Base-by-base conservation (phyloP, 2,888 invertebrate species). In the Cetonia aurata region DNA sequence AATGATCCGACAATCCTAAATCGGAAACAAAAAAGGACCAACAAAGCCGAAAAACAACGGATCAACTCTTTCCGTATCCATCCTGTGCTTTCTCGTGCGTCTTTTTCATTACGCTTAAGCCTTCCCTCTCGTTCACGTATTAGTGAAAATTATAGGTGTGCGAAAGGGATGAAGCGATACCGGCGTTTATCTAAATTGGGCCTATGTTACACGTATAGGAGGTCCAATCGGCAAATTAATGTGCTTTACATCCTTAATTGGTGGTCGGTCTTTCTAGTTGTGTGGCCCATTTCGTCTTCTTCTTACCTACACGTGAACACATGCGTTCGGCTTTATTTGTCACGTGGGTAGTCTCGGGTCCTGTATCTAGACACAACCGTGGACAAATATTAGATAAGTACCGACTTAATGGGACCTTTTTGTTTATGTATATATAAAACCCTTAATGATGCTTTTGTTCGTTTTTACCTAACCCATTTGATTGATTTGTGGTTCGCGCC, bases 181-280 rank as follows among this genome's bases (percentile, higher is more conserved):
- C 71, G 66, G 67, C 56, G 70, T 72, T 72, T 50, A 50, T 66
- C 55, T 69, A 70, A 70, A 73, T 69, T 70, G 71, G 70, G 70
- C 41, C 71, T 67, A 67, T 71, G 80, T 80, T 80, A 80, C 80
- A 81, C 76, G 74, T 79, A 80, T 76, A 81, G 83, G 83, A 83
- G 84, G 83, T 83, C 83, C 83, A 80, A 62, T 78, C 80, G 81
- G 82, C 83, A 84, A 84, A 84, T 84, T 84, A 84, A 84, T 84
- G 84, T 83, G 84, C 83, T 83, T 84, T 83, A 84, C 82, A 84
- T 84, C 83, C 83, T 84, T 84, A 84, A 84, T 84, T 84, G 79
- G 79, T 78, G 78, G 78, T 78, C 78, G 79, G 75, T 77, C 77
- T 77, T 78, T 82, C 84, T 79, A 82, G 83, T 75, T 84, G 84